Percentiles rank a stretch among this genome's conserved stretches.
These are phyloP conservation scores for Drosophila koepferae DNA, from an alignment of 2,888 invertebrate genomes.

Conservation along the genomic window DNA sequence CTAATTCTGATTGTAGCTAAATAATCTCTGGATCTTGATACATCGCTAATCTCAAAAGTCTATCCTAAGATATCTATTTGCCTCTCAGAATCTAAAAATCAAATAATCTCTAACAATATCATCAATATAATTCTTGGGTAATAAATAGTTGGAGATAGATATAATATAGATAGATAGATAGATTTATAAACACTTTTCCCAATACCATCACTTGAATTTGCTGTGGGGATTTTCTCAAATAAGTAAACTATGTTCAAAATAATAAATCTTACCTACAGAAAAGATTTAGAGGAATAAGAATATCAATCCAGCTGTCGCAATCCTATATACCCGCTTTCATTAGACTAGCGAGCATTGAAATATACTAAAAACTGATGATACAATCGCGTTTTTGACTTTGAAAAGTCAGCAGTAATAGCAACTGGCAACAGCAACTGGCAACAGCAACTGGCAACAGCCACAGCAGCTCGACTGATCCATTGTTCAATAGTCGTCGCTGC, in stretches of 20 bases:
- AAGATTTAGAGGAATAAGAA: not conserved
- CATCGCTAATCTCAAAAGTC: not conserved
- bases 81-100: too few species aligned
- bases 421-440: conserved; percentile 6
- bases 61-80: too few species aligned
- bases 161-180: too few species aligned
- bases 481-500: conserved; percentile 56
- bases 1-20: too few species aligned
- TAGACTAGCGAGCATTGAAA: not conserved
- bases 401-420: conserved; percentile 65
- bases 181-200: too few species aligned
- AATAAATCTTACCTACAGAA: too few species aligned
- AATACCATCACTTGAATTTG: too few species aligned
- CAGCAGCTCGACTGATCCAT: conserved; percentile 53
- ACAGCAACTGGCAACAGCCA: not conserved
- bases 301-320: not conserved
- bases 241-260: too few species aligned
- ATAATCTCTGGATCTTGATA: not conserved
- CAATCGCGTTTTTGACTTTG: conserved; percentile 83
- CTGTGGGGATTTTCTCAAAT: too few species aligned
- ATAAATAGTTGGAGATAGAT: too few species aligned
- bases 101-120: too few species aligned
- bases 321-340: not conserved
- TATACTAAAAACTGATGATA: conserved; percentile 67
- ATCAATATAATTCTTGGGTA: too few species aligned